Percentiles rank a stretch among this genome's conserved stretches.
These are phyloP conservation scores for Pasiphila rectangulata DNA, from an alignment of 2,888 invertebrate species.

Conservation along the genomic window DNA sequence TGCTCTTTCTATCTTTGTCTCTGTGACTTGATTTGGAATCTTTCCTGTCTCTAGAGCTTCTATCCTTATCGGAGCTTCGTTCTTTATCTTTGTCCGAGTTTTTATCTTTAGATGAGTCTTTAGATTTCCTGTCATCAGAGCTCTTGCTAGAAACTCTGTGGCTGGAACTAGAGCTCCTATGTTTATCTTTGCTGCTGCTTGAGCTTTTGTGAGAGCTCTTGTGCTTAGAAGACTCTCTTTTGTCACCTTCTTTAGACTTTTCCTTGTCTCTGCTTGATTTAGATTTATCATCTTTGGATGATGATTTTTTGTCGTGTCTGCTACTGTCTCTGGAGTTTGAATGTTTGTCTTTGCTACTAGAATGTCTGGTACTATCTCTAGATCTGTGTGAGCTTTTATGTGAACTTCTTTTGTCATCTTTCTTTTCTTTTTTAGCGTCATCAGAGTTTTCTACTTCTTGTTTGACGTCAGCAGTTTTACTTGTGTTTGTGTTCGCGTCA, in stretches of 20 bases:
- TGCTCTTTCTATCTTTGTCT: conserved; percentile 68
- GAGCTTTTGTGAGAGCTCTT: conserved; percentile 65
- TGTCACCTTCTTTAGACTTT: conserved; percentile 58
- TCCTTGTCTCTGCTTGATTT: conserved; percentile 64
- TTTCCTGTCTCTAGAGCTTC: conserved; percentile 55
- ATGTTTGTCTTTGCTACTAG: conserved; percentile 68
- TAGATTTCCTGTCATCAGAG: conserved; percentile 60
- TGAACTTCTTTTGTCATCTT: conserved; percentile 55
- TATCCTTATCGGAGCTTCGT: conserved; percentile 54
- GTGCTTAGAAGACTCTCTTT: conserved; percentile 67
- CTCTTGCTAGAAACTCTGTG: conserved; percentile 60
- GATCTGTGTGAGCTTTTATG: conserved; percentile 67
- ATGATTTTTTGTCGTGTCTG: conserved; percentile 60
- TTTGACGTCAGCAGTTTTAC: conserved; percentile 67
- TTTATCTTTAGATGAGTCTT: conserved; percentile 52
- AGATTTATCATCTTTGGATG: conserved; percentile 58
- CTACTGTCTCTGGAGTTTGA: conserved; percentile 63
- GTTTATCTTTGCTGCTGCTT: conserved; percentile 50
- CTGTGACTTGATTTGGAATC: conserved; percentile 62
- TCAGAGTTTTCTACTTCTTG: conserved; percentile 58
- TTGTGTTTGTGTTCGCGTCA: conserved; percentile 56
- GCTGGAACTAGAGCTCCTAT: conserved; percentile 59
- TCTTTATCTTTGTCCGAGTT: conserved; percentile 34
- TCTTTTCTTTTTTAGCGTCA: conserved; percentile 60
- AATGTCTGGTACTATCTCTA: conserved; percentile 66